phyloP scores from a whole-genome alignment of 2,113 vertebrate genomes.

The Apaloderma vittatum region DNA sequence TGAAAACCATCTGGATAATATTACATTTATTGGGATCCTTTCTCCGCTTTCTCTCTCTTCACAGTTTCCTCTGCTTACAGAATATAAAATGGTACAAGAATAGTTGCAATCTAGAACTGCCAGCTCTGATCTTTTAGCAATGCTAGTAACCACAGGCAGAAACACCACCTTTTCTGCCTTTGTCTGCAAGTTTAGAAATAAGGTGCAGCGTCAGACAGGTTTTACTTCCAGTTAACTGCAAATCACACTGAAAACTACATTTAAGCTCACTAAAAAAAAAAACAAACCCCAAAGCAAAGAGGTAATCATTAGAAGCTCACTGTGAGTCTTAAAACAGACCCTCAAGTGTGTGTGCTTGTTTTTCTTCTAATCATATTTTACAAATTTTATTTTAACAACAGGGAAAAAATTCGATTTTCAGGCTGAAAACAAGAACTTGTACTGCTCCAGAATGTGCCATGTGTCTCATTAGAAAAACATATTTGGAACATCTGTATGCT shows the following conservation, averaged over 20 bases:
- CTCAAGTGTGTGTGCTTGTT: background rate
- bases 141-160: background rate
- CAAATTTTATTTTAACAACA: constrained; percentile 35
- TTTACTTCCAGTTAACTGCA: background rate
- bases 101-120: background rate
- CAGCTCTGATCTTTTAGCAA: background rate
- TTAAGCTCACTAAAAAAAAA: background rate
- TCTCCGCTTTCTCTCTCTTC: background rate
- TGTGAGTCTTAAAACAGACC: background rate
- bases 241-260: background rate
- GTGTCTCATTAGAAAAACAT: background rate
- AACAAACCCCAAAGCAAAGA: background rate
- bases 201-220: background rate
- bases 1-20: constrained; percentile 48
- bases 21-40: constrained; percentile 26
- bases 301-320: background rate
- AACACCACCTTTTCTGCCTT: background rate
- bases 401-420: constrained; percentile 44
- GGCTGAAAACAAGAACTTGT: constrained; percentile 63
- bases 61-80: background rate
- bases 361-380: constrained; percentile 42
- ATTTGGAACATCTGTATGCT: constrained; percentile 17
- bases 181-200: background rate
- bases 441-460: constrained; percentile 48
- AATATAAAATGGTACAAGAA: background rate